Base-by-base conservation (phyloP, 2,888 invertebrate species). In the Orthosia gothica region DNA sequence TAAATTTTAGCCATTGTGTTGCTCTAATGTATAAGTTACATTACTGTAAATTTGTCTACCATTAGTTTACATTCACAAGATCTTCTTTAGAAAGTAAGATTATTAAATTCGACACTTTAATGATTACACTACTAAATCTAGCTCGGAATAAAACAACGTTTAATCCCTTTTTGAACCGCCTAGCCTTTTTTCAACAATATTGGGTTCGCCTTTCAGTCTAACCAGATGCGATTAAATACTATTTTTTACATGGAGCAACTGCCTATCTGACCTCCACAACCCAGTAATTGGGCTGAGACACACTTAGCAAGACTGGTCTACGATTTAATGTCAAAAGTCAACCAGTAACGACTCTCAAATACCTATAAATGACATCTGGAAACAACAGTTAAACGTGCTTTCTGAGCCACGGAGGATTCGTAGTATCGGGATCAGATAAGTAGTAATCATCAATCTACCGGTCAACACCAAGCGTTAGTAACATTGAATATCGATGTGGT, bases 41-140 rank as follows among this genome's bases (percentile, higher is more conserved):
- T 32, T 32, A 32, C 32, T 32, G 32, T 32, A 32, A 32, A 32
- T 5, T 32, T 20, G 5, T 45, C 9, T 0, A 20, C 13, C 18
- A n/a, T 68, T 7, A n/a, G 59, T 68, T 52, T 49, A n/a, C 9
- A 40, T 32, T 7, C 32, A 18, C 12, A 40, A 5, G 13, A 32
- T 54, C 23, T 68, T 59, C 13, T 47, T 3, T 15, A n/a, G 7
- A 2, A 15, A 63, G 52, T 45, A 16, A 18, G 12, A 13, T 40
- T 23, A 5, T 52, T 3, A 52, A 58, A 63, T 23, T 47, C 23
- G 47, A 52, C n/a, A 23, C 2, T 15, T 58, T 26, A 84, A 70
- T 72, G 59, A 80, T 63, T 50, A 58, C 65, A 50, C 15, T 13
- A 26, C 23, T 67, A 58, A 73, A 67, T 80, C 57, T 73, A 63